Evolutionary conservation across 1,140 invertebrate genomes (phyloP).

Genomic region (Linepithema humile): DNA sequence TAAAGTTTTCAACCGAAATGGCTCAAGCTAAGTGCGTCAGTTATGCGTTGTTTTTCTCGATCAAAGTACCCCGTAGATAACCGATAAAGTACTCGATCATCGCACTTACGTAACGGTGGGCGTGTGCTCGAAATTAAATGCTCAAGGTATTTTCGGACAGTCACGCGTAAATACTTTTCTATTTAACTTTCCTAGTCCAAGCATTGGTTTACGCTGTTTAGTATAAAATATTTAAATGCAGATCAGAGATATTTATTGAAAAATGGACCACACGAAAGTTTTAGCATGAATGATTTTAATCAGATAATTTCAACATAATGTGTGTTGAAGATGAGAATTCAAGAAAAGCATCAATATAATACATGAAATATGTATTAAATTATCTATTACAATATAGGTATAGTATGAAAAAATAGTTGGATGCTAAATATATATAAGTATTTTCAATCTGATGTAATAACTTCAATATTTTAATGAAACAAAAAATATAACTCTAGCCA

Average conservation of each 20-base stretch:
- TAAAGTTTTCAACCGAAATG: slow-evolving; percentile 17
- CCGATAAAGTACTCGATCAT: slow-evolving; percentile 67
- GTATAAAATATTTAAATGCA: not conserved
- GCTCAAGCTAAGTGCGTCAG: slow-evolving; percentile 63
- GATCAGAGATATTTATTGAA: not conserved
- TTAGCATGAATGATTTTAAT: no score
- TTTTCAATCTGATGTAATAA: no score
- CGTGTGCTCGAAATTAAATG: slow-evolving; percentile 66
- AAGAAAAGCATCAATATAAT: not conserved
- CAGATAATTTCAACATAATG: no score
- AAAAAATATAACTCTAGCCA: no score
- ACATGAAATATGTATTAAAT: not conserved
- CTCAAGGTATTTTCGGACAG: not conserved
- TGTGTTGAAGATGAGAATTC: not conserved
- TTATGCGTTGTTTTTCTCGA: slow-evolving; percentile 62
- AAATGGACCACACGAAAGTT: not conserved
- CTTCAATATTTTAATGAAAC: not conserved
- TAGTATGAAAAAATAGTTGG: no score
- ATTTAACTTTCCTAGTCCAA: not conserved
- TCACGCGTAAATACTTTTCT: slow-evolving; percentile 4
- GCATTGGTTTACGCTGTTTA: not conserved
- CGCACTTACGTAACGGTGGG: slow-evolving; percentile 65
- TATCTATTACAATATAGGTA: not conserved
- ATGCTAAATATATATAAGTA: no score
- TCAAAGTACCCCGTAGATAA: slow-evolving; percentile 74